Conservation (phyloP, 2,888 invertebrate genomes). For the Platynereis dumerilii region DNA sequence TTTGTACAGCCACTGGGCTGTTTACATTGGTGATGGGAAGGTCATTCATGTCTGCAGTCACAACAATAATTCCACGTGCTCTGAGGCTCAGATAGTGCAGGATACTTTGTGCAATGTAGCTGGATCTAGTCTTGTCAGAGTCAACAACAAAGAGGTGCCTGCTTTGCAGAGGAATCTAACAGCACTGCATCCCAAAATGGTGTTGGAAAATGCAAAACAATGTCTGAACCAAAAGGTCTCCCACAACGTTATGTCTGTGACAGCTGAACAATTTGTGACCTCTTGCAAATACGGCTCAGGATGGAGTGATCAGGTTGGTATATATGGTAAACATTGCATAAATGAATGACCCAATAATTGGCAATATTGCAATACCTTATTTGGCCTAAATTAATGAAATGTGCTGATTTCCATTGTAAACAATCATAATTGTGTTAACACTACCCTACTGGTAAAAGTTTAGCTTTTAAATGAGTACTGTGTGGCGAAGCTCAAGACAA, state of each 20-base stretch:
- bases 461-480: too few relatives aligned
- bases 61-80: conserved; percentile 36
- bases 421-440: too few relatives aligned
- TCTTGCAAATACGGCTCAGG: conserved; percentile 50
- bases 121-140: conserved; percentile 44
- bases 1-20: conserved; percentile 50
- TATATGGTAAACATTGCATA: too few relatives aligned
- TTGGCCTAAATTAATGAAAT: too few relatives aligned
- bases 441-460: too few relatives aligned
- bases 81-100: conserved; percentile 39
- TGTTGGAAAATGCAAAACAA: conserved; percentile 39
- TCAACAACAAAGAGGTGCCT: conserved; percentile 52
- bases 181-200: conserved; percentile 38
- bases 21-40: conserved; percentile 49
- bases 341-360: too few relatives aligned
- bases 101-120: conserved; percentile 41
- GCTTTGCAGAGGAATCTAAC: conserved; percentile 45
- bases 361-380: too few relatives aligned
- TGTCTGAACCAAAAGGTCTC: conserved; percentile 43
- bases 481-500: too few relatives aligned
- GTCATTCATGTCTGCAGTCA: conserved; percentile 46
- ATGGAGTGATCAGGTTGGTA: conserved; percentile 55
- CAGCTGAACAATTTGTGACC: conserved; percentile 54
- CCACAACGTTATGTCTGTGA: conserved; percentile 48
- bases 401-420: too few relatives aligned